These are phyloP conservation scores for Lasiurus borealis DNA, from an alignment of 2,113 vertebrate species.

Conservation along the genomic window DNA sequence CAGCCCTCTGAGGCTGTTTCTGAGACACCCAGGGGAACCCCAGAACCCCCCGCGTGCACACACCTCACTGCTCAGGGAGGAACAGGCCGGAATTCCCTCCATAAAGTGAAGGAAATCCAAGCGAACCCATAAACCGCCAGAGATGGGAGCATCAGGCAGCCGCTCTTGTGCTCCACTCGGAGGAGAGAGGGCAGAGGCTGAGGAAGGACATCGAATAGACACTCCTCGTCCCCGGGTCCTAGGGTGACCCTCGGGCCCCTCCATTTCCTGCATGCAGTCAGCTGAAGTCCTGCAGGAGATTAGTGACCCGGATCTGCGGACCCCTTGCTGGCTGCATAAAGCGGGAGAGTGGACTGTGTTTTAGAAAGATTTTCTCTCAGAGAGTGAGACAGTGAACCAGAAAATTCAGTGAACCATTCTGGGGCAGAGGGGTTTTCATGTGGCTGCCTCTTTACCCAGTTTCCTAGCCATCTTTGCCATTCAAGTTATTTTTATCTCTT, in stretches of 20 bases:
- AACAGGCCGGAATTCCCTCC: neutral
- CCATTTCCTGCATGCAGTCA: rapidly evolving
- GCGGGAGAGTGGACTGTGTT: neutral
- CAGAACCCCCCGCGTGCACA: neutral
- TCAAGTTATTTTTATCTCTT: constrained; percentile 38
- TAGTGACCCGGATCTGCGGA: rapidly evolving
- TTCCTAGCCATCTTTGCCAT: constrained; percentile 22
- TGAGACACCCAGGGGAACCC: neutral
- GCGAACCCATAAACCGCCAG: neutral
- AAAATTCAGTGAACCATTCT: neutral
- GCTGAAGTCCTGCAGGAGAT: neutral
- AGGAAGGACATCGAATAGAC: neutral
- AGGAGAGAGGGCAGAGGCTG: neutral
- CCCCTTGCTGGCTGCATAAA: neutral
- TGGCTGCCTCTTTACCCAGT: neutral
- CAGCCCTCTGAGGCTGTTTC: neutral
- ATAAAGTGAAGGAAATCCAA: neutral
- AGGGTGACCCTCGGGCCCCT: neutral
- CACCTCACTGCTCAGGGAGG: neutral
- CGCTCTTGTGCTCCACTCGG: neutral
- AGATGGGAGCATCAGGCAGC: neutral
- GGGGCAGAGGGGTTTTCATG: neutral
- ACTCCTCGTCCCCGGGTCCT: neutral
- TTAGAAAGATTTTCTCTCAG: neutral
- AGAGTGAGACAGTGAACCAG: neutral